Evolutionary conservation across 2,797 vertebrate species (phyloP), one percentile per base, ranked within the genome.

Genomic region (Onychomys arenicola): DNA sequence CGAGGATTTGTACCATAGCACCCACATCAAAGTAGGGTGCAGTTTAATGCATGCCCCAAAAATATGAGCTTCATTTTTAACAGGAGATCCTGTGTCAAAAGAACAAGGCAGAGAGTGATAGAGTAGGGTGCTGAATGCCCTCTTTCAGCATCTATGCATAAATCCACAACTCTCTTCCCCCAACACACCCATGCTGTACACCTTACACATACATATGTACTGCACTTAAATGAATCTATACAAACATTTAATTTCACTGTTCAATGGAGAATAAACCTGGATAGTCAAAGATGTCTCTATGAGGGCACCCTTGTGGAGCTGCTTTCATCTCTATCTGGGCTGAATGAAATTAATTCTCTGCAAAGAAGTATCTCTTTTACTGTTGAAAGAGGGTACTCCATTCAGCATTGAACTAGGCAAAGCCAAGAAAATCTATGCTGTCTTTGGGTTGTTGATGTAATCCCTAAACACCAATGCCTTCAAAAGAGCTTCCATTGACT

Each of bases 161-260:
- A 43, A 27, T 59, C 2, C 1, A 40, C 2, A 0, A 12, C 32
- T 21, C 8, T 85, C n/a, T 55, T 57, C 1, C n/a, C n/a, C 0
- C 0, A 57, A 21, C 27, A 29, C 69, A 43, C n/a, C 19, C 34
- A 5, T 86, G 32, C 43, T 37, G 23, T 52, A 34, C 21, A 37
- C 10, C 1, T 71, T 46, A 55, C 61, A 46, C 11, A 34, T 43
- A 12, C 21, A 21, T 4, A 83, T 32, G 8, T 27, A 49, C 61
- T 34, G 27, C 0, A 7, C 11, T 49, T 21, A 85, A 87, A 85
- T 81, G 5, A 87, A 78, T 71, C 55, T 43, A 25, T 5, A 37
- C 67, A 91, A 82, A 43, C 34, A 34, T 59, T 69, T 40, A 4
- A 55, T 59, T 55, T 82, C 63, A 16, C 34, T 90, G 3, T 94